A percentile compares a stretch with the other conserved stretches of the same genome.
Conservation (phyloP, 2,113 vertebrate species). For the Pseudorhombus dupliciocellatus region DNA sequence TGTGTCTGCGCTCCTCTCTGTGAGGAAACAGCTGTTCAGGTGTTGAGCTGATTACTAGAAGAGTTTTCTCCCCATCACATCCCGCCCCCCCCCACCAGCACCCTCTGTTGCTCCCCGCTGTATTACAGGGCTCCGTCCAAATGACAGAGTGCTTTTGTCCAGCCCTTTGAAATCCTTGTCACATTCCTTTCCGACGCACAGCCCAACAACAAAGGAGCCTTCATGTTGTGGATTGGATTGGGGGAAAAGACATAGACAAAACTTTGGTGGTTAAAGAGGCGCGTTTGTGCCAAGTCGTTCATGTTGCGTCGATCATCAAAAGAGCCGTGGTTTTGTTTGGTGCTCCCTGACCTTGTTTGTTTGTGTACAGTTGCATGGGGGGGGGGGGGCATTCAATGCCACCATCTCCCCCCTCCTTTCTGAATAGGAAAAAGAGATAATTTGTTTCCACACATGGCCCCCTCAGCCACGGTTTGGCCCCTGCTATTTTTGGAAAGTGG, state of each 20-base stretch:
- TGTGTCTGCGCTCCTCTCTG: neutral
- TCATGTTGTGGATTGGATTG: slow-evolving; percentile 75
- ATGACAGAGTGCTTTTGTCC: slow-evolving; percentile 85
- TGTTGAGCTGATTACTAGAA: slow-evolving; percentile 72
- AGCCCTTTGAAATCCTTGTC: slow-evolving; percentile 80
- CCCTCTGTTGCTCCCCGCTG: slow-evolving; percentile 49
- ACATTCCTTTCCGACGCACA: slow-evolving; percentile 83
- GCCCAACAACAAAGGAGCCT: slow-evolving; percentile 82
- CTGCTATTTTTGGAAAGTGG: slow-evolving; percentile 57
- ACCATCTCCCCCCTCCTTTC: slow-evolving; percentile 46
- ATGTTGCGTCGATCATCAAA: slow-evolving; percentile 57
- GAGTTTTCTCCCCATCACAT: slow-evolving; percentile 33
- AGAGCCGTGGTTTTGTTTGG: slow-evolving; percentile 45
- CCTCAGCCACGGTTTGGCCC: slow-evolving; percentile 29
- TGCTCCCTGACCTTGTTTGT: slow-evolving; percentile 68
- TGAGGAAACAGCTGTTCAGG: slow-evolving; percentile 80
- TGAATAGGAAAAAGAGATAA: slow-evolving; percentile 60
- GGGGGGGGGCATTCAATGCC: slow-evolving; percentile 35
- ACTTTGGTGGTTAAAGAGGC: slow-evolving; percentile 67
- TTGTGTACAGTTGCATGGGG: slow-evolving; percentile 59
- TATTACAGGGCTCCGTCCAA: slow-evolving; percentile 82
- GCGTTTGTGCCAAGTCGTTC: slow-evolving; percentile 66
- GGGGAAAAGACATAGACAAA: slow-evolving; percentile 72
- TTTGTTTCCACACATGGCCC: slow-evolving; percentile 55
- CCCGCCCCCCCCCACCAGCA: neutral